A percentile compares a stretch with the other conserved stretches of the same genome.
Evolutionary conservation across 2,797 vertebrate species (phyloP).

Genomic region (Megalops cyprinoides): DNA sequence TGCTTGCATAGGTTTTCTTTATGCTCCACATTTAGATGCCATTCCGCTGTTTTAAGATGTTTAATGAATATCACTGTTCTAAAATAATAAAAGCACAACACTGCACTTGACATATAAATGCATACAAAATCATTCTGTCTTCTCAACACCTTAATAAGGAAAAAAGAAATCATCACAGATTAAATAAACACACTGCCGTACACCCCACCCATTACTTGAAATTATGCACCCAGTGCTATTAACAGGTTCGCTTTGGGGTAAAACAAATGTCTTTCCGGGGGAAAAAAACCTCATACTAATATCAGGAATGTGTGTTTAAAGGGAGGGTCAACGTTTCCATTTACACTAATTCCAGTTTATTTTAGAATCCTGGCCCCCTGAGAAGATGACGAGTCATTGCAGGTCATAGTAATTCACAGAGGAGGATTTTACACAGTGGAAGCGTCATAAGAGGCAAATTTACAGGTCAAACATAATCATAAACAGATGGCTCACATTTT

Average conservation of each 20-base stretch:
- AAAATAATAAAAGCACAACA: too few species aligned
- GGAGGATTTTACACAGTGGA: background rate
- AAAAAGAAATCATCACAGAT: background rate
- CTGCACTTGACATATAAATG: too few species aligned
- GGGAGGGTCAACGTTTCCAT: background rate
- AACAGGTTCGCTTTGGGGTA: background rate
- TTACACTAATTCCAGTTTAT: background rate
- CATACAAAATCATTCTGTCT: too few species aligned
- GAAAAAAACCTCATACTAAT: background rate
- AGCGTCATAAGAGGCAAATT: too few species aligned
- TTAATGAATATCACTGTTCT: too few species aligned
- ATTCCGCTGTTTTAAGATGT: too few species aligned
- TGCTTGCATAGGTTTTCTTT: too few species aligned
- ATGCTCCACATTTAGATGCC: too few species aligned
- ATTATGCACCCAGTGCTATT: background rate
- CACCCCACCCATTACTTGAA: background rate
- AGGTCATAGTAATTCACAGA: too few species aligned
- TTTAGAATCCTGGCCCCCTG: background rate
- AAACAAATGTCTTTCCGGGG: background rate
- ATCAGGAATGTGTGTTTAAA: background rate
- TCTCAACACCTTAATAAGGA: too few species aligned
- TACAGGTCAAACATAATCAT: too few species aligned
- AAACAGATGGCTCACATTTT: too few species aligned
- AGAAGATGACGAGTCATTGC: background rate
- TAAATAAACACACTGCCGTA: background rate